phyloP scores from a whole-genome alignment of 2,888 invertebrate genomes.

The Thecophora atra region DNA sequence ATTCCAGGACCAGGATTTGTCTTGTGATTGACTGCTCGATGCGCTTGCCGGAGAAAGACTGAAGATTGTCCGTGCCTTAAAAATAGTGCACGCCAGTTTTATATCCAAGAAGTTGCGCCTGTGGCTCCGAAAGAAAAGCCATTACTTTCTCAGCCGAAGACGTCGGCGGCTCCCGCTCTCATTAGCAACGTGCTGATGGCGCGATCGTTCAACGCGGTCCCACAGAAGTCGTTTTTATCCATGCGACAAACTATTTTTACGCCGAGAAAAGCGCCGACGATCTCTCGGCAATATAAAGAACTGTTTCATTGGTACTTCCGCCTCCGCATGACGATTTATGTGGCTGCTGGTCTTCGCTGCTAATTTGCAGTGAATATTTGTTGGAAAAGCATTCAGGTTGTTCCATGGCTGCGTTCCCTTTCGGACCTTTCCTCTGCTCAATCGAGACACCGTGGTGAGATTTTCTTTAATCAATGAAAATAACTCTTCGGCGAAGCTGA shows the following conservation, averaged over 20 bases:
- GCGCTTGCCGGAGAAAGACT: slow-evolving; percentile 43
- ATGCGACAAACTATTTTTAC: slow-evolving; percentile 48
- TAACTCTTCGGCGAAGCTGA: not conserved
- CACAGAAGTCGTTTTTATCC: slow-evolving; percentile 44
- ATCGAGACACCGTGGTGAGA: no score
- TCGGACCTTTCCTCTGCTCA: no score
- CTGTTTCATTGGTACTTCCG: slow-evolving; percentile 36
- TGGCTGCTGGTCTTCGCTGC: not conserved
- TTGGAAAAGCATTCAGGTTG: not conserved
- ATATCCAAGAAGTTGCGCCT: slow-evolving; percentile 21
- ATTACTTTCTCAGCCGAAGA: not conserved
- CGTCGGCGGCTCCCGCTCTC: slow-evolving; percentile 17
- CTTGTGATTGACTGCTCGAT: slow-evolving; percentile 39
- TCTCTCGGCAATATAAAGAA: slow-evolving; percentile 28
- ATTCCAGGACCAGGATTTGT: not conserved
- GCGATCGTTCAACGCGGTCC: slow-evolving; percentile 30
- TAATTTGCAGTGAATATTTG: not conserved
- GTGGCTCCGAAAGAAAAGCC: not conserved
- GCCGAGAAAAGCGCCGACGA: slow-evolving; percentile 20
- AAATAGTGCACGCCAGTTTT: slow-evolving; percentile 15
- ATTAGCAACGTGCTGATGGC: slow-evolving; percentile 16
- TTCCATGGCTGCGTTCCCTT: not conserved
- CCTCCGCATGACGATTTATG: slow-evolving; percentile 31
- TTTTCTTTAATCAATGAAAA: not conserved
- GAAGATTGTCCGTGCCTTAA: slow-evolving; percentile 20